phyloP scores from a whole-genome alignment of 2,113 vertebrate species.

The Anguilla japonica region DNA sequence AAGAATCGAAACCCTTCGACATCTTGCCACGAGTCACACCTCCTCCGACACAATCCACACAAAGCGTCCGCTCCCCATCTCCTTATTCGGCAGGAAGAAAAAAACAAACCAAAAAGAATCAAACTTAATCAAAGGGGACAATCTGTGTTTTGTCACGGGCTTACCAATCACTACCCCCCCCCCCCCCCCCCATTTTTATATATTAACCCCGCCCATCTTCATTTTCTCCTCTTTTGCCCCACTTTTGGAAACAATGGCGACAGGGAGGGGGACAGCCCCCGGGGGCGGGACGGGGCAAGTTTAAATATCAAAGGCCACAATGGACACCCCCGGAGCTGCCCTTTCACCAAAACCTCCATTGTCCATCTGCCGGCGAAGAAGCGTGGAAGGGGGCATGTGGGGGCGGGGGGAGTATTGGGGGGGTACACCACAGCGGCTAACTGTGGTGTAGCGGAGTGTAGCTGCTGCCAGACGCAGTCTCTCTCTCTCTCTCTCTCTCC shows the following conservation, averaged over 20 bases:
- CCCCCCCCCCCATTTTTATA: neutral
- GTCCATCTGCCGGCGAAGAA: slow-evolving; percentile 26
- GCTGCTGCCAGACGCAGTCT: neutral
- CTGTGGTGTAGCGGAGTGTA: neutral
- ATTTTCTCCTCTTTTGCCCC: slow-evolving; percentile 11
- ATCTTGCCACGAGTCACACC: neutral
- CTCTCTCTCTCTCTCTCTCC: slow-evolving; percentile 5
- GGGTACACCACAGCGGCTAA: neutral
- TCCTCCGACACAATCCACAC: neutral
- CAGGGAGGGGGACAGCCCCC: neutral
- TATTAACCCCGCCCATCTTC: neutral
- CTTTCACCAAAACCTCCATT: slow-evolving; percentile 20
- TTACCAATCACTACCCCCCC: neutral
- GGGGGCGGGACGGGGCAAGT: slow-evolving; percentile 3
- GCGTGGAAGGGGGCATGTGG: neutral
- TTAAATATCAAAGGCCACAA: slow-evolving; percentile 31
- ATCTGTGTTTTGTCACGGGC: neutral
- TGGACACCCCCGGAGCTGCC: slow-evolving; percentile 3
- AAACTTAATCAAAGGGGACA: neutral
- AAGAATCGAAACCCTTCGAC: neutral
- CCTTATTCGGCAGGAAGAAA: neutral
- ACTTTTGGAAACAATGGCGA: slow-evolving; percentile 14
- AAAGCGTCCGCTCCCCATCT: neutral
- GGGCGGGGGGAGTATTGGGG: neutral
- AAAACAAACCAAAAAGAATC: slow-evolving; percentile 14